Evolutionary conservation across 37 sponge, comb jelly and placozoan species (phyloP).

Genomic region (Cladorhizidae sp.): DNA sequence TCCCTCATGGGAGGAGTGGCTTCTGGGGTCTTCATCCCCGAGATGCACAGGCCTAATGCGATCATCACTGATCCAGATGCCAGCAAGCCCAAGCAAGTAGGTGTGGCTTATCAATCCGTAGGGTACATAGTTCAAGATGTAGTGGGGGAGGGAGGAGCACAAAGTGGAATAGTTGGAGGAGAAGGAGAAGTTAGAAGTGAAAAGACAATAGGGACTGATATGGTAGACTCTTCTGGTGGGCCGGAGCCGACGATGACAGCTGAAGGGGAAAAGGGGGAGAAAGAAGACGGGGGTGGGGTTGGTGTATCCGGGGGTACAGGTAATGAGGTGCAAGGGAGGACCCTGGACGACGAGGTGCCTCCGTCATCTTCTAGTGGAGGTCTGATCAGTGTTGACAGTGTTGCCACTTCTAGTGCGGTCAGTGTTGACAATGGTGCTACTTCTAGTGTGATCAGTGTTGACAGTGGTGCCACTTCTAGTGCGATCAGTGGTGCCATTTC

Average conservation of each 20-base stretch:
- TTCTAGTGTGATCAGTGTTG: too few species aligned
- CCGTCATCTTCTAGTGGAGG: too few species aligned
- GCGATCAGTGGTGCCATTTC: too few species aligned
- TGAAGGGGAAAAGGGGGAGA: background rate
- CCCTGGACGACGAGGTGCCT: too few species aligned
- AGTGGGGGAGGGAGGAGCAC: background rate
- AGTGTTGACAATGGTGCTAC: too few species aligned
- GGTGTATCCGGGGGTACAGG: too few species aligned
- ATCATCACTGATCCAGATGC: conserved; percentile 22
- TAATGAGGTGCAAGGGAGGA: too few species aligned
- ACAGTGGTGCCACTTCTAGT: too few species aligned
- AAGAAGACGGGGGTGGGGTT: too few species aligned
- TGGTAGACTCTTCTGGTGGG: background rate
- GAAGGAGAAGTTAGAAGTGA: background rate
- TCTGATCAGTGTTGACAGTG: too few species aligned
- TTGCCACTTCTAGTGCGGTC: too few species aligned
- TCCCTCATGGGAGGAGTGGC: background rate
- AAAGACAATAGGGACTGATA: background rate
- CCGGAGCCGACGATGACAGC: background rate
- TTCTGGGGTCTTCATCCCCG: background rate
- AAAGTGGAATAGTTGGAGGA: background rate
- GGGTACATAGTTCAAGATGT: too few species aligned
- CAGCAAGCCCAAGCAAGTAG: background rate
- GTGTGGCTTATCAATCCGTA: background rate
- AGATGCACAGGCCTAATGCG: conserved; percentile 17